Conservation (phyloP, 2,113 vertebrate species). For the Microcebus jonahi region DNA sequence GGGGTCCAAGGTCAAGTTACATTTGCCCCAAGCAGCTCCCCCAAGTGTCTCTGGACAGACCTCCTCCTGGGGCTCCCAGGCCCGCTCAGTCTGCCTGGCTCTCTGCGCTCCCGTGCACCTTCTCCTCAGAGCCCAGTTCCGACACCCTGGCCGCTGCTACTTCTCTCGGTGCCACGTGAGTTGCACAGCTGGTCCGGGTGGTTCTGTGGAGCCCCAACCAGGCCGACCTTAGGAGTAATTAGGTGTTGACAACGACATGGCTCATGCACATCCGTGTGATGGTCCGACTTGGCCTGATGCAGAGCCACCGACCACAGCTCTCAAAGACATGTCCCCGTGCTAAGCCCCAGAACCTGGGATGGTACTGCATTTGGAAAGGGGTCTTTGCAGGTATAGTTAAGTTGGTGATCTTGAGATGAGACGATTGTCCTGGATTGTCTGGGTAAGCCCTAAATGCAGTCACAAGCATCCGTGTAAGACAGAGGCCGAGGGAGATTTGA, state of each 20-base stretch:
- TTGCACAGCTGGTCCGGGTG: background rate
- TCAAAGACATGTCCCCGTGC: background rate
- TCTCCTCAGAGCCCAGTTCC: background rate
- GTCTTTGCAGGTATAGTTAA: background rate
- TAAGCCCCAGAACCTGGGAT: background rate
- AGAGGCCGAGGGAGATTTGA: background rate
- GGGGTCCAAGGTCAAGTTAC: background rate
- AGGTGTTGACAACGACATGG: background rate
- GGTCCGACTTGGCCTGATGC: background rate
- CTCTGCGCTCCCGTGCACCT: background rate
- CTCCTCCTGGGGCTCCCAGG: too few species aligned
- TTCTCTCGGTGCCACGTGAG: background rate
- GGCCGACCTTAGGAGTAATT: background rate
- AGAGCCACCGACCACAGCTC: background rate
- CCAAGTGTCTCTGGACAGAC: background rate
- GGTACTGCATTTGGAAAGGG: background rate
- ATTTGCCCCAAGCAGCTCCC: background rate
- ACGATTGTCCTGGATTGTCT: background rate
- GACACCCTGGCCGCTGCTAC: background rate
- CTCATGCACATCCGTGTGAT: background rate
- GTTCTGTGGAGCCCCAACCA: background rate
- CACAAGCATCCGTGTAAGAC: background rate
- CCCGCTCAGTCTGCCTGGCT: background rate
- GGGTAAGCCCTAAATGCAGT: background rate
- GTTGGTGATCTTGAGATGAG: background rate